Evolutionary conservation across 2,113 vertebrate genomes (phyloP).

Genomic region (Delphinus delphis): DNA sequence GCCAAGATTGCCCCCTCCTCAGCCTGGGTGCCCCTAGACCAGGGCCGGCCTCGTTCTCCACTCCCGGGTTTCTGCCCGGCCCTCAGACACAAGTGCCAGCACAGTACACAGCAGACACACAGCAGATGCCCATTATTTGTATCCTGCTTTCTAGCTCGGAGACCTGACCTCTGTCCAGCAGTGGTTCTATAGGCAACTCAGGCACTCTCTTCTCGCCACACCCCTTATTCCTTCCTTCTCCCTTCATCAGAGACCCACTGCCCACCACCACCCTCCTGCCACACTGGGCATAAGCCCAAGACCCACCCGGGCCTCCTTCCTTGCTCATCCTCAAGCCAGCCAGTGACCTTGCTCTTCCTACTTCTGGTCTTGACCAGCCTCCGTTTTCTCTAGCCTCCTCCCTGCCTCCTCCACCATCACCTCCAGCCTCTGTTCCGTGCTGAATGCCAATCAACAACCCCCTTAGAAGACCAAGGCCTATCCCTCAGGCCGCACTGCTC

Average conservation of each 20-base stretch:
- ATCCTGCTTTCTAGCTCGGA: neutral
- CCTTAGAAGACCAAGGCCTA: neutral
- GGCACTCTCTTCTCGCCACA: neutral
- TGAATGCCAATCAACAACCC: neutral
- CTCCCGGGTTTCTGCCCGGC: neutral
- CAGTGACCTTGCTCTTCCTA: neutral
- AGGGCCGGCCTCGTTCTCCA: neutral
- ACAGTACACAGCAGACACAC: neutral
- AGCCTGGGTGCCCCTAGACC: neutral
- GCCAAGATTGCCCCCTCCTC: neutral
- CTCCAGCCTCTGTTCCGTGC: neutral
- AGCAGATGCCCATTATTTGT: neutral
- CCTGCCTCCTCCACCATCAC: neutral
- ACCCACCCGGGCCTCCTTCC: neutral
- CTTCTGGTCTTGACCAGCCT: neutral
- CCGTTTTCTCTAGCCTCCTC: neutral
- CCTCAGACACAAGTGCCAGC: neutral
- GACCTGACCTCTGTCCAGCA: neutral
- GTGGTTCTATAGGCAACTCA: neutral
- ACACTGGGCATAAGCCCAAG: neutral
- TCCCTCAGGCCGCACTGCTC: neutral
- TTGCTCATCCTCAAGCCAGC: neutral
- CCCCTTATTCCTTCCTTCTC: neutral
- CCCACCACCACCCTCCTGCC: neutral
- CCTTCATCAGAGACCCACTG: neutral